Percentiles rank a stretch among this genome's conserved stretches.
Conservation (phyloP, 2,113 vertebrate species). For the Theristicus caerulescens region DNA sequence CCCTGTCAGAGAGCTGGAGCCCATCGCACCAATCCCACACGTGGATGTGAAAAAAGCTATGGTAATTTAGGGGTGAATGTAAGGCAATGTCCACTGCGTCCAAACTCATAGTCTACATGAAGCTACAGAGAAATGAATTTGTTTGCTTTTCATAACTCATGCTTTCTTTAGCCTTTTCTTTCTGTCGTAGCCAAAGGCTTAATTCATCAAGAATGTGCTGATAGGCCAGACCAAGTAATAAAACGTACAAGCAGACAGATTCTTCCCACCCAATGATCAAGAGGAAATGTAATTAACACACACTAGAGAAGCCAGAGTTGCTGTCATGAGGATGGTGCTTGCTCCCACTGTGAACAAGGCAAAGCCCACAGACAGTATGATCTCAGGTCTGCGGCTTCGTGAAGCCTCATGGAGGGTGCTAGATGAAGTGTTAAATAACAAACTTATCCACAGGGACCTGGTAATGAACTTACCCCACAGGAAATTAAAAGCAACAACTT, state of each 20-base stretch:
- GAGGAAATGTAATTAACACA: conserved; percentile 83
- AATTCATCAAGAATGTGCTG: conserved; percentile 78
- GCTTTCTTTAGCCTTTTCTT: conserved; percentile 58
- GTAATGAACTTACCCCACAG: not conserved
- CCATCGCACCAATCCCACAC: not conserved
- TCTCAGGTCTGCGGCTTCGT: conserved; percentile 28
- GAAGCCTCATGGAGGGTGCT: conserved; percentile 31
- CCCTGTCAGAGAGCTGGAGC: not conserved
- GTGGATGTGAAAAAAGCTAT: not conserved
- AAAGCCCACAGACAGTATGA: conserved; percentile 41
- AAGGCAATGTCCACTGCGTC: not conserved
- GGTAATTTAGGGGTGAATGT: not conserved
- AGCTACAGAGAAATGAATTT: conserved; percentile 16
- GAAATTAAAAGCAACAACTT: conserved; percentile 49
- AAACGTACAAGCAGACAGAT: conserved; percentile 69
- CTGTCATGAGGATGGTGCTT: conserved; percentile 66
- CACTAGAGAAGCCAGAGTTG: conserved; percentile 76
- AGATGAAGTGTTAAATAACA: conserved; percentile 56
- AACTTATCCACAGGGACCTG: not conserved
- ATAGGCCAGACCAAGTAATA: conserved; percentile 76
- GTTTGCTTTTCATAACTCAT: conserved; percentile 37
- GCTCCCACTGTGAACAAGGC: conserved; percentile 54
- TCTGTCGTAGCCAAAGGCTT: conserved; percentile 6
- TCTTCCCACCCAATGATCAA: conserved; percentile 78
- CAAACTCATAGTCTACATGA: not conserved